Evolutionary conservation across 2,797 vertebrate species (phyloP).

Genomic region (Molothrus aeneus): DNA sequence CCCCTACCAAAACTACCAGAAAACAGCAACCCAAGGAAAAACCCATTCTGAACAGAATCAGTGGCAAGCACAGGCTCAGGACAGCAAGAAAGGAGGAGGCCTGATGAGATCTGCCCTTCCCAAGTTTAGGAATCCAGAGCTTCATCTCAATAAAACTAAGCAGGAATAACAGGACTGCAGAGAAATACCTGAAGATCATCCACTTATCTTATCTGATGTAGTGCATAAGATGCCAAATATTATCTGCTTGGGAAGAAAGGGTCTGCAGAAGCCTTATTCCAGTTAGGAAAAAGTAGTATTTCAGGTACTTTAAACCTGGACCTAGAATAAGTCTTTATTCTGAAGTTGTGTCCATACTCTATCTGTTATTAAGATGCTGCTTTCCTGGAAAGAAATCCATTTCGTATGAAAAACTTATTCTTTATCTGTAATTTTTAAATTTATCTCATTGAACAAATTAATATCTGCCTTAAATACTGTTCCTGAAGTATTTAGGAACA

Average conservation of each 20-base stretch:
- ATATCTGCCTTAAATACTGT: neutral
- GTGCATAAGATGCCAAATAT: neutral
- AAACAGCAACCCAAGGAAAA: neutral
- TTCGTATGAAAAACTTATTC: neutral
- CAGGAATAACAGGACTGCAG: slow-evolving; percentile 31
- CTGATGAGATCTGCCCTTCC: neutral
- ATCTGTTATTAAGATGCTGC: neutral
- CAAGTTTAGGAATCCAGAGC: neutral
- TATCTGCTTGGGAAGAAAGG: neutral
- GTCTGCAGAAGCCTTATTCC: neutral
- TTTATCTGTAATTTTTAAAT: neutral
- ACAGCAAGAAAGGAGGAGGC: neutral
- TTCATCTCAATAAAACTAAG: slow-evolving; percentile 21
- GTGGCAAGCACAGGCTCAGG: neutral
- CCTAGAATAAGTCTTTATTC: neutral
- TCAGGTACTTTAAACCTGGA: neutral
- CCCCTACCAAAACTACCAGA: neutral
- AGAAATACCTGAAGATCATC: slow-evolving; percentile 10
- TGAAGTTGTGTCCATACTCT: neutral
- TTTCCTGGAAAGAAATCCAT: neutral
- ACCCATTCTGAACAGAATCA: neutral
- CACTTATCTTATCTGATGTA: neutral
- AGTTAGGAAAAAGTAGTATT: neutral
- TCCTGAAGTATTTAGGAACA: neutral
- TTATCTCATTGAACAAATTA: neutral